Conservation (phyloP, 2,888 invertebrate species). For the Pediacus dermestoides region DNA sequence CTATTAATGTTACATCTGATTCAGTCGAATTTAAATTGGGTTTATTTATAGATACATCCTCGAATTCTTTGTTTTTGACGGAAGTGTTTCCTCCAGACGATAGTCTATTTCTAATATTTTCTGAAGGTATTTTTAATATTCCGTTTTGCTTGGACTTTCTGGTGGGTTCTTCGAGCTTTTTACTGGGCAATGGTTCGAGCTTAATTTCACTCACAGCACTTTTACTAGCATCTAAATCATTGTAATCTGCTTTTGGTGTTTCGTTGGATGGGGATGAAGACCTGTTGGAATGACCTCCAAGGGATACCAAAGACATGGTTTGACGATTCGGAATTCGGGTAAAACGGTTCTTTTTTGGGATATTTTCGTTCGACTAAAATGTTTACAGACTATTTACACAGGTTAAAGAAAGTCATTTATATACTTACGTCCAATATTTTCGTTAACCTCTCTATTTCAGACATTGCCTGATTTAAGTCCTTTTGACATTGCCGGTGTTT, state of each 20-base stretch:
- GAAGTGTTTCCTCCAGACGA: slow-evolving; percentile 6
- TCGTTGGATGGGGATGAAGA: no score
- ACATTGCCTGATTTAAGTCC: slow-evolving; percentile 61
- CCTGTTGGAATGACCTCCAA: slow-evolving; percentile 18
- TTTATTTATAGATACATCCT: background rate
- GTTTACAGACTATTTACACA: background rate
- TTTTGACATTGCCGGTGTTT: slow-evolving; percentile 69
- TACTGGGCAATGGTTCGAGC: slow-evolving; percentile 32
- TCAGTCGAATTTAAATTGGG: background rate
- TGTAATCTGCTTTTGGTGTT: slow-evolving; percentile 14
- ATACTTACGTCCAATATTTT: slow-evolving; percentile 57
- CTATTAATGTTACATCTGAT: slow-evolving; percentile 3
- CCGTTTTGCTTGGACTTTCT: slow-evolving; percentile 43
- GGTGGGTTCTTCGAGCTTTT: slow-evolving; percentile 25
- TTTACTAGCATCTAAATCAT: slow-evolving; percentile 38
- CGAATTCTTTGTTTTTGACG: slow-evolving; percentile 3
- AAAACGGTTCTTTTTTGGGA: slow-evolving; percentile 28
- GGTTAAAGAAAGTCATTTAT: slow-evolving; percentile 18
- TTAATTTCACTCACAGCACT: slow-evolving; percentile 45
- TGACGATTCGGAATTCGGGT: slow-evolving; percentile 25
- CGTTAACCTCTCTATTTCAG: slow-evolving; percentile 60
- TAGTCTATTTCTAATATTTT: slow-evolving; percentile 56
- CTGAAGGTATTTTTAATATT: slow-evolving; percentile 52
- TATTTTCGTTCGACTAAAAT: slow-evolving; percentile 27
- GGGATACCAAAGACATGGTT: slow-evolving; percentile 28